Percentiles rank a stretch among this genome's conserved stretches.
Conservation (phyloP, 30 jellyfish, hydroid and myxozoan genomes). For the Phacellophora camtschatica region DNA sequence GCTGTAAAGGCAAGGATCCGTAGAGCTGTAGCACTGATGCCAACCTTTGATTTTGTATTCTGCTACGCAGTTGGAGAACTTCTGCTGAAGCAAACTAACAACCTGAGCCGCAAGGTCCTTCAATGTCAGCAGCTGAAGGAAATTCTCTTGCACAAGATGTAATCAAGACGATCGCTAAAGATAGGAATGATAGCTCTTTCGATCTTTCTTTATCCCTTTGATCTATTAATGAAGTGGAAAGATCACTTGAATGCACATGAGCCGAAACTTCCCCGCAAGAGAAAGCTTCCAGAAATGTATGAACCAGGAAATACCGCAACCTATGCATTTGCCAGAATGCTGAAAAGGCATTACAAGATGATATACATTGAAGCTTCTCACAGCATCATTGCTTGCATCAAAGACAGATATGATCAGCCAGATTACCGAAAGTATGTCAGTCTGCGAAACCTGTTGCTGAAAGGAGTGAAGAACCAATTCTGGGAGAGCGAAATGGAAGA, state of each 20-base stretch:
- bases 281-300: background rate
- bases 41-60: background rate
- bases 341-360: slow-evolving; percentile 6
- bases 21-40: background rate
- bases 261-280: background rate
- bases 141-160: background rate
- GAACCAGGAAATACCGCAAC: background rate
- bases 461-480: background rate
- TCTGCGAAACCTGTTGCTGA: background rate
- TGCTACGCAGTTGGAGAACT: background rate
- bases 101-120: background rate
- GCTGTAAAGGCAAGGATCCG: background rate
- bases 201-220: background rate
- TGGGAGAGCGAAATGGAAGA: background rate
- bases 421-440: slow-evolving; percentile 4
- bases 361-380: slow-evolving; percentile 20
- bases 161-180: background rate
- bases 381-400: slow-evolving; percentile 18
- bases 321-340: slow-evolving; percentile 1
- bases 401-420: slow-evolving; percentile 52
- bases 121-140: background rate
- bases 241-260: background rate
- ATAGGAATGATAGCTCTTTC: background rate
- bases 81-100: background rate
- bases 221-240: background rate